phyloP scores from a whole-genome alignment of 2,888 invertebrate species.

The Drosophila recens region DNA sequence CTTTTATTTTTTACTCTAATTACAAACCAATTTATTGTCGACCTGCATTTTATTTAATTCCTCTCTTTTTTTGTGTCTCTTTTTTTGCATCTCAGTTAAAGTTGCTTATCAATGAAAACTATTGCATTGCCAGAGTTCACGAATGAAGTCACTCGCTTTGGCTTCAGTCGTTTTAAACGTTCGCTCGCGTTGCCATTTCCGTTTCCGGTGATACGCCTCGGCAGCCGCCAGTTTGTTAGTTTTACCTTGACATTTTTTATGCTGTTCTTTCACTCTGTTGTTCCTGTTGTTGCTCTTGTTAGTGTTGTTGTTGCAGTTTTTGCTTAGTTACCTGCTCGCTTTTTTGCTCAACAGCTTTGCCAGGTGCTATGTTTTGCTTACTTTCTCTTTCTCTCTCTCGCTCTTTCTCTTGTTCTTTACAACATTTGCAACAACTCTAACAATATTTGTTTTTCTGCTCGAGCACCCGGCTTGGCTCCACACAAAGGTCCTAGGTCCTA shows the following conservation, averaged over 20 bases:
- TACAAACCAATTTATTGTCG: conserved; percentile 65
- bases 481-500: conserved; percentile 10
- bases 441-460: conserved; percentile 75
- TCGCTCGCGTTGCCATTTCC: conserved; percentile 67
- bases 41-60: conserved; percentile 21
- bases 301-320: conserved; percentile 37
- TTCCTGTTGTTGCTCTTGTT: conserved; percentile 28
- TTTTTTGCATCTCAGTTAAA: conserved; percentile 15
- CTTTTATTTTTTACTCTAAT: conserved; percentile 63
- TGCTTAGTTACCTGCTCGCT: conserved; percentile 51
- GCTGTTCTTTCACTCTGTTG: conserved; percentile 41
- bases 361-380: conserved; percentile 32
- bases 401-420: conserved; percentile 21
- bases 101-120: conserved; percentile 65
- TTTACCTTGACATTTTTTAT: conserved; percentile 80
- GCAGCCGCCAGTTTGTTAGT: conserved; percentile 63
- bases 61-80: conserved; percentile 11
- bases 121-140: conserved; percentile 26
- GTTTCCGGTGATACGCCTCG: conserved; percentile 68
- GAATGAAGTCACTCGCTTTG: conserved; percentile 51
- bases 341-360: conserved; percentile 19
- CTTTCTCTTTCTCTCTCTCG: conserved; percentile 2
- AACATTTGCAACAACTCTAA: conserved; percentile 66
- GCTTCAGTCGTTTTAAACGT: conserved; percentile 53
- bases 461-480: conserved; percentile 28